Base-by-base conservation (phyloP, 2,797 vertebrate species). In the Pangasius larnaudii region DNA sequence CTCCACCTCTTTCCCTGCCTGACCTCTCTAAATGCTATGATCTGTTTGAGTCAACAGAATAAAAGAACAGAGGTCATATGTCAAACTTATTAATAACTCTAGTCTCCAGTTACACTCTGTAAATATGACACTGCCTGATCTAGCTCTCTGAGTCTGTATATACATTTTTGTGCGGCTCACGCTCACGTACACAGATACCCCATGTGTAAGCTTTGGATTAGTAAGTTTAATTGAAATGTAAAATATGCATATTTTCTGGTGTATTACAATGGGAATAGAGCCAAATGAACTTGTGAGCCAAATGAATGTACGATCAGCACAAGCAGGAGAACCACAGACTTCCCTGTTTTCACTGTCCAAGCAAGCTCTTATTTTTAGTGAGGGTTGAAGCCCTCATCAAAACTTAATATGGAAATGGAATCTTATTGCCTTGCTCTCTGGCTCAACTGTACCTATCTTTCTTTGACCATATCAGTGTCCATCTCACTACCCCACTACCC, bases 321-420 rank as follows among this genome's bases (percentile, higher is more conserved):
- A 81, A 51, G 58, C 16, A 85, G 42, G 39, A 87, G 49, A 78
- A 63, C 46, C 39, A 19, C 18, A 10, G 56, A 90, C 88, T 59
- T 90, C 92, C 89, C 91, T 94, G 84, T 89, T 90, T 89, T 84
- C 71, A 56, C 24, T 11, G 86, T 92, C 89, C 88, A 58, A 30
- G 86, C 18, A 88, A 90, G 24, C 49, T 85, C 86, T 94, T 96
- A 96, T 96, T 96, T 96, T 95, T 96, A 96, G 96, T 87, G 1
- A 72, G 90, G 87, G 91, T 90, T 90, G 49, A 10, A 71, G 90
- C 91, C 90, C 88, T 89, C 88, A 88, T 90, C 93, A 94, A 94
- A 96, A 95, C 95, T 95, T 94, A 95, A 96, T 95, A 95, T 93
- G 94, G 95, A 86, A 94, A 95, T 93, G 94, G 94, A 89, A 95